These are phyloP conservation scores for Paracanthobrama guichenoti DNA, from an alignment of 2,113 vertebrate genomes.

Conservation along the genomic window DNA sequence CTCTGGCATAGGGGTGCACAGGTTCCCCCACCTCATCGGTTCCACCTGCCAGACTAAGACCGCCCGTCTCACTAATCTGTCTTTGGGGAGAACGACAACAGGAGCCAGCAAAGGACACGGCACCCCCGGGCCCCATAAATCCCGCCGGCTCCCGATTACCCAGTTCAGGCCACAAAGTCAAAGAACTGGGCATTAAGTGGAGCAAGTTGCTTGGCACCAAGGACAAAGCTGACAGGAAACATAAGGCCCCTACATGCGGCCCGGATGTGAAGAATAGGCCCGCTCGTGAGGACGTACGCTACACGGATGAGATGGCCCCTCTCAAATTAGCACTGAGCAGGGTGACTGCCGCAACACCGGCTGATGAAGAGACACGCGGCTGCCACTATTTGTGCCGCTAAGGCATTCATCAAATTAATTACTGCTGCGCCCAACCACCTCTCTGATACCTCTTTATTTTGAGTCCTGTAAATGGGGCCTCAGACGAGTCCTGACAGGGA, in stretches of 20 bases:
- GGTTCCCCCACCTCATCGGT: not conserved
- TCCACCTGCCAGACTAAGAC: slow-evolving; percentile 46
- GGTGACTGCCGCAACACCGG: slow-evolving; percentile 69
- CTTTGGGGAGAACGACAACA: slow-evolving; percentile 36
- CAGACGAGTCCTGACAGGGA: slow-evolving; percentile 90
- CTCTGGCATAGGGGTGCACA: slow-evolving; percentile 21
- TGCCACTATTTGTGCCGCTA: slow-evolving; percentile 78
- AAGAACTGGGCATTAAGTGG: slow-evolving; percentile 74
- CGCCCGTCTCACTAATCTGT: slow-evolving; percentile 52
- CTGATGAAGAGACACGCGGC: slow-evolving; percentile 83
- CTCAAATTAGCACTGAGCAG: slow-evolving; percentile 86
- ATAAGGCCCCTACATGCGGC: slow-evolving; percentile 66
- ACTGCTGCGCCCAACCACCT: slow-evolving; percentile 83
- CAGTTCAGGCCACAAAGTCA: slow-evolving; percentile 77
- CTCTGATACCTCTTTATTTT: slow-evolving; percentile 97
- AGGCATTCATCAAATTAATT: slow-evolving; percentile 99
- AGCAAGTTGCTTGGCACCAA: slow-evolving; percentile 76
- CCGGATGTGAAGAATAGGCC: slow-evolving; percentile 81
- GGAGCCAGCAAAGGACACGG: slow-evolving; percentile 9
- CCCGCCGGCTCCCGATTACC: slow-evolving; percentile 67
- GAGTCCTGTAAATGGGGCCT: slow-evolving; percentile 94
- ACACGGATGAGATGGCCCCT: slow-evolving; percentile 82
- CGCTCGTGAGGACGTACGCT: slow-evolving; percentile 74
- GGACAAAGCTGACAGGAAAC: slow-evolving; percentile 80
- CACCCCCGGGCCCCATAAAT: slow-evolving; percentile 66